Percentiles rank a stretch among this genome's conserved stretches.
Evolutionary conservation across 1,140 invertebrate species (phyloP).

Genomic region (Platyscapa corneri): DNA sequence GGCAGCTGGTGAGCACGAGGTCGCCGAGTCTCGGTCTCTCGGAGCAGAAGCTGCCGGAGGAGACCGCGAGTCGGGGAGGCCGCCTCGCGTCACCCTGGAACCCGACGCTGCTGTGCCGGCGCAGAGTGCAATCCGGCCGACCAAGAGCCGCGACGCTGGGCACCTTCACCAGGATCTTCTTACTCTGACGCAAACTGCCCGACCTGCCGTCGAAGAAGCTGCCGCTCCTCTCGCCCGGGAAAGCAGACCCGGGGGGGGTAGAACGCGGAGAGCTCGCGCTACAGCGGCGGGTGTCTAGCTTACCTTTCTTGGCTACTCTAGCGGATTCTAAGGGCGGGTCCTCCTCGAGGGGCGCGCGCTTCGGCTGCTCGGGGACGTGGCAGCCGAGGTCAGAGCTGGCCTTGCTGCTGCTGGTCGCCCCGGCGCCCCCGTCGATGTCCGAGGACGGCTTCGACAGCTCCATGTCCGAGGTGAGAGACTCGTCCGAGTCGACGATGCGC

Average conservation of each 20-base stretch:
- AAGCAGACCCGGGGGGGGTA: background rate
- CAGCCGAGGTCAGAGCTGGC: constrained; percentile 58
- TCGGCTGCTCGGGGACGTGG: constrained; percentile 17
- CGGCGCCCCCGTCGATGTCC: constrained; percentile 63
- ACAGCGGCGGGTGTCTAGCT: constrained; percentile 58
- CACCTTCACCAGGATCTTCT: constrained; percentile 32
- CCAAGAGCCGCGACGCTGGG: constrained; percentile 3
- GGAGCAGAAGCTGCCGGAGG: constrained; percentile 42
- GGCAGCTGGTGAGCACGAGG: background rate
- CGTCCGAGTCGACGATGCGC: constrained; percentile 70
- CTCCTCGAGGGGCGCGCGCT: constrained; percentile 10
- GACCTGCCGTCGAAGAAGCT: background rate
- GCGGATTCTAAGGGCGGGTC: constrained; percentile 57
- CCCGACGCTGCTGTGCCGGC: constrained; percentile 56
- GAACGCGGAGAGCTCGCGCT: background rate
- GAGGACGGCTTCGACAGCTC: constrained; percentile 69
- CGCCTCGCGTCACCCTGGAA: constrained; percentile 56
- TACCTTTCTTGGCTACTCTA: constrained; percentile 71
- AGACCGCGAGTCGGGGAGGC: constrained; percentile 44
- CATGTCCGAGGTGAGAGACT: constrained; percentile 70
- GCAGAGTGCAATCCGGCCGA: constrained; percentile 48
- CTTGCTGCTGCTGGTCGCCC: constrained; percentile 58
- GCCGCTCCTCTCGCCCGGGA: background rate
- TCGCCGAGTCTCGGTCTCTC: constrained; percentile 53
- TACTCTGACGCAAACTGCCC: constrained; percentile 46